Percentiles rank a stretch among this genome's conserved stretches.
phyloP scores from a whole-genome alignment of 2,113 vertebrate species.

The Choloepus hoffmanni region DNA sequence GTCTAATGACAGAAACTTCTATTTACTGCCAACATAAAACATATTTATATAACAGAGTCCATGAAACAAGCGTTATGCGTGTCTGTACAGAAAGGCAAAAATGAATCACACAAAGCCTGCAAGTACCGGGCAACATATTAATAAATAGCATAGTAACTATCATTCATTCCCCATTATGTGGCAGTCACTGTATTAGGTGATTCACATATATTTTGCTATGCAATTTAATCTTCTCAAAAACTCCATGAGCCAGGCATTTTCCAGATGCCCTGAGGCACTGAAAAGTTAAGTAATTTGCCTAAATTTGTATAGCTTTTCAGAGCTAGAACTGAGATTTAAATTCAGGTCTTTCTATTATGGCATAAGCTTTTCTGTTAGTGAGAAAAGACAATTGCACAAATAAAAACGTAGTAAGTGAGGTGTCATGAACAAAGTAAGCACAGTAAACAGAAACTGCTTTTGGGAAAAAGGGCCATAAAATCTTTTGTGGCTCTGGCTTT shows the following conservation, averaged over 20 bases:
- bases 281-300: not conserved
- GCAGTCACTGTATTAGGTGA: not conserved
- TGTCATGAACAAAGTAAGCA: not conserved
- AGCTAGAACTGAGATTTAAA: constrained; percentile 30
- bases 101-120: not conserved
- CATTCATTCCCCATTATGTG: not conserved
- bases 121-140: not conserved
- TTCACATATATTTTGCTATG: not conserved
- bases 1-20: not conserved
- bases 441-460: not conserved
- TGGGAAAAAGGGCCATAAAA: not conserved
- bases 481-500: not conserved
- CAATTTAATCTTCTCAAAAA: constrained; percentile 37
- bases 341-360: not conserved
- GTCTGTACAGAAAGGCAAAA: not conserved
- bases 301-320: not conserved
- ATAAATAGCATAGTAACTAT: not conserved
- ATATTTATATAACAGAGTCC: not conserved
- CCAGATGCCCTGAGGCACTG: not conserved
- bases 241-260: not conserved
- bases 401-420: not conserved
- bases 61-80: not conserved
- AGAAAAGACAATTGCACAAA: not conserved
- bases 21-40: not conserved
- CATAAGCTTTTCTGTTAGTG: not conserved